These are phyloP conservation scores for Siniperca chuatsi DNA, from an alignment of 2,113 vertebrate species.

Conservation along the genomic window DNA sequence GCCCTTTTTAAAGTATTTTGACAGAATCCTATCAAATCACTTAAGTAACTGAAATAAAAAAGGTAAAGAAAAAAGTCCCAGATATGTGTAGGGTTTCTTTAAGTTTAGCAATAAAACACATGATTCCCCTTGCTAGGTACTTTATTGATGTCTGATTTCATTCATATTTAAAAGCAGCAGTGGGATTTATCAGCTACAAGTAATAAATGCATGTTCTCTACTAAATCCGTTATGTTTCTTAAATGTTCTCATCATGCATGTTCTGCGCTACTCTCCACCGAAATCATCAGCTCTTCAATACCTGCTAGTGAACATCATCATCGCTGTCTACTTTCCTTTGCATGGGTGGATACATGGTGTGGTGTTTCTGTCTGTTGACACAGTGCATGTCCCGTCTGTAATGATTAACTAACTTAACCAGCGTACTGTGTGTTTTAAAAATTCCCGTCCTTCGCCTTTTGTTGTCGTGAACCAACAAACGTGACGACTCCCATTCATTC, in stretches of 20 bases:
- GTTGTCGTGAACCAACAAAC: background rate
- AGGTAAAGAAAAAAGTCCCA: background rate
- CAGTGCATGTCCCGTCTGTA: conserved; percentile 15
- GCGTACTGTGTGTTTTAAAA: background rate
- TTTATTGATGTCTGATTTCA: conserved; percentile 25
- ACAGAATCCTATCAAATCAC: background rate
- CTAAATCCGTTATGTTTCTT: conserved; percentile 28
- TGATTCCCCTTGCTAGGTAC: background rate
- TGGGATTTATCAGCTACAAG: background rate
- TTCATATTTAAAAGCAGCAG: conserved; percentile 18
- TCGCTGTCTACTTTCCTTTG: conserved; percentile 38
- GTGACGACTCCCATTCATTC: background rate
- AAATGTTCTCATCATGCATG: conserved; percentile 45
- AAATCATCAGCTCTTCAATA: background rate
- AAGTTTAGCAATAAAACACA: background rate
- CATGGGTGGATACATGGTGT: conserved; percentile 36
- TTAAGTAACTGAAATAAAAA: background rate
- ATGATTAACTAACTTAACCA: background rate
- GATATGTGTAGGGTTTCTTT: background rate
- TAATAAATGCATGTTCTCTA: conserved; percentile 46
- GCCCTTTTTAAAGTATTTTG: background rate
- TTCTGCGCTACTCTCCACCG: background rate
- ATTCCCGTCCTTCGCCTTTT: background rate
- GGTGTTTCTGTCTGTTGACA: conserved; percentile 37
- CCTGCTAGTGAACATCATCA: background rate